Conservation (phyloP, 2,888 invertebrate genomes). For the Synergus itoensis region DNA sequence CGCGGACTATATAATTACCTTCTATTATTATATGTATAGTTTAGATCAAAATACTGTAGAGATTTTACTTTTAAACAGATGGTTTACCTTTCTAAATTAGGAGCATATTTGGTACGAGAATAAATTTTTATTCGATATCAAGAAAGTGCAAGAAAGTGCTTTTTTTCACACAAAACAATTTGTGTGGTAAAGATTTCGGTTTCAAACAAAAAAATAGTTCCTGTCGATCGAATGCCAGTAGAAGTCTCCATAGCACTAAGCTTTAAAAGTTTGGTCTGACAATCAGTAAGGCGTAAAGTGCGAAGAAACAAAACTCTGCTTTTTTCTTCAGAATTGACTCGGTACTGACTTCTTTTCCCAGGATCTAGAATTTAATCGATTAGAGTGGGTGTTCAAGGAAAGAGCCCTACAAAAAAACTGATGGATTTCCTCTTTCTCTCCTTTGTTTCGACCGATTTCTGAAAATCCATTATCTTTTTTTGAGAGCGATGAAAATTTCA, state of each 20-base stretch:
- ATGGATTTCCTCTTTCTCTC: neutral
- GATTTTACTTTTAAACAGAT: neutral
- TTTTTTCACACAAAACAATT: neutral
- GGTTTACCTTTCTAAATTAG: neutral
- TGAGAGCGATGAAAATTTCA: neutral
- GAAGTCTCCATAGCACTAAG: constrained; percentile 1
- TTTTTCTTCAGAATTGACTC: constrained; percentile 18
- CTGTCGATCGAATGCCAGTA: neutral
- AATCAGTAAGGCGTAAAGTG: constrained; percentile 16
- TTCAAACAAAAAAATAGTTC: constrained; percentile 7
- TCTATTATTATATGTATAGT: neutral
- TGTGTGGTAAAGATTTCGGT: constrained; percentile 18
- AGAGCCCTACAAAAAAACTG: neutral
- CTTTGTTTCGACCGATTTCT: neutral
- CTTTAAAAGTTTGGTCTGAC: constrained; percentile 26
- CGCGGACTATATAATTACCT: neutral
- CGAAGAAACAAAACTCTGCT: constrained; percentile 17
- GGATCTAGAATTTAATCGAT: constrained; percentile 22
- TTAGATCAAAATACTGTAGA: neutral
- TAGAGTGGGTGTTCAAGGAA: neutral
- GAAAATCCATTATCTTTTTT: neutral
- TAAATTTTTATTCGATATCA: neutral
- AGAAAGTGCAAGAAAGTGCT: neutral
- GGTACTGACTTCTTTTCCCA: constrained; percentile 12
- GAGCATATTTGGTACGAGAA: neutral